Conservation (phyloP, 2,113 vertebrate genomes). For the Jaculus jaculus region DNA sequence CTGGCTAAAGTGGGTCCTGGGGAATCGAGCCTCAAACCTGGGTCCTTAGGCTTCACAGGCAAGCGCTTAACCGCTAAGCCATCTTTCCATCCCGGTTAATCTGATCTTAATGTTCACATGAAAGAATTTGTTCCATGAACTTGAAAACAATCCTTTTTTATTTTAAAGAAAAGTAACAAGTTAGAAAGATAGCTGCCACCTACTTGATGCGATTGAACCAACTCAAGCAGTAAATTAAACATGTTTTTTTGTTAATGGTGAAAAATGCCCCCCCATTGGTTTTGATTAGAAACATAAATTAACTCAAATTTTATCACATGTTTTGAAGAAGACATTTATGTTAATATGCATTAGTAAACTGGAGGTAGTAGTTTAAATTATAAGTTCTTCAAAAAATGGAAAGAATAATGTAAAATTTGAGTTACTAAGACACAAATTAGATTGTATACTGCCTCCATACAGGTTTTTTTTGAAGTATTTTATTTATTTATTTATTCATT, state of each 20-base stretch:
- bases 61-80: no score
- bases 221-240: constrained; percentile 59
- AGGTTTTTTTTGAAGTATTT: no score
- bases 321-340: neutral
- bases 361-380: neutral
- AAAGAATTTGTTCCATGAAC: constrained; percentile 49
- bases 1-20: no score
- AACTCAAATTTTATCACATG: neutral
- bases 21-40: no score
- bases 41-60: no score
- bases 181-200: constrained; percentile 28
- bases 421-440: neutral
- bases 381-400: constrained; percentile 38
- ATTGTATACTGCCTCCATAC: no score
- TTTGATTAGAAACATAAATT: constrained; percentile 22
- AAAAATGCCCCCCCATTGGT: neutral
- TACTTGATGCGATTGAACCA: constrained; percentile 57
- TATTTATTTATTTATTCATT: no score
- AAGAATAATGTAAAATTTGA: constrained; percentile 6
- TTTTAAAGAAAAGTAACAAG: constrained; percentile 6
- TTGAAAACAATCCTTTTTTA: neutral
- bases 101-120: constrained; percentile 34
- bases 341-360: constrained; percentile 8
- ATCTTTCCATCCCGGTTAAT: no score
- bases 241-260: constrained; percentile 26